phyloP scores from a whole-genome alignment of 2,113 vertebrate genomes.

The Calyptomena viridis region DNA sequence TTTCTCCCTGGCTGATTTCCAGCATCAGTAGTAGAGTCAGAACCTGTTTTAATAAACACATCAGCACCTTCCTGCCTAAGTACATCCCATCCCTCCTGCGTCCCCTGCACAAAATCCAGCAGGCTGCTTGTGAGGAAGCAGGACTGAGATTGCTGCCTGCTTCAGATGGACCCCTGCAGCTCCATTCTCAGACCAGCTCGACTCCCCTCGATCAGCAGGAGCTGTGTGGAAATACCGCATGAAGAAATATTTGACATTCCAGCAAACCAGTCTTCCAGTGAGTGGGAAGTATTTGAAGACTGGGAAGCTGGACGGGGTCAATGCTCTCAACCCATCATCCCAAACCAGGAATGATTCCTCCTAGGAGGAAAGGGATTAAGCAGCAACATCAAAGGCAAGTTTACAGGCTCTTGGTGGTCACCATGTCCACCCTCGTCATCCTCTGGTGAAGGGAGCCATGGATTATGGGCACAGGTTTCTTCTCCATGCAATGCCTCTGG shows the following conservation, averaged over 20 bases:
- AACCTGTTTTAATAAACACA: not conserved
- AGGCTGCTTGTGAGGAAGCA: not conserved
- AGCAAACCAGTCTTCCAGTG: not conserved
- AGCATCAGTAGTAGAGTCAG: not conserved
- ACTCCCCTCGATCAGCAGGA: not conserved
- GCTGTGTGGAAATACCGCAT: not conserved
- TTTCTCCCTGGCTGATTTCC: not conserved
- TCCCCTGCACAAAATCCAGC: not conserved
- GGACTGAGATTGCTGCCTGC: not conserved
- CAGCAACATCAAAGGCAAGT: not conserved
- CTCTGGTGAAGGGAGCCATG: not conserved
- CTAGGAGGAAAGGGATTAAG: not conserved
- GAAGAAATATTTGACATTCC: not conserved
- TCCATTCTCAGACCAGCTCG: not conserved
- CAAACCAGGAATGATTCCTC: not conserved
- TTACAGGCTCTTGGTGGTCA: not conserved
- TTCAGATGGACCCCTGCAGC: not conserved
- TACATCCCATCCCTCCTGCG: not conserved
- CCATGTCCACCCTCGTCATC: fast-evolving
- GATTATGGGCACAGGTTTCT: not conserved
- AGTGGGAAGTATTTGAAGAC: not conserved
- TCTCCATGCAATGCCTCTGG: not conserved
- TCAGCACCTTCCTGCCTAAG: not conserved
- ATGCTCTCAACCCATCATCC: not conserved
- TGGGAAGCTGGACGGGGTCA: not conserved